Evolutionary conservation across 2,888 invertebrate genomes (phyloP).

Genomic region (Cataglyphis albicans): DNA sequence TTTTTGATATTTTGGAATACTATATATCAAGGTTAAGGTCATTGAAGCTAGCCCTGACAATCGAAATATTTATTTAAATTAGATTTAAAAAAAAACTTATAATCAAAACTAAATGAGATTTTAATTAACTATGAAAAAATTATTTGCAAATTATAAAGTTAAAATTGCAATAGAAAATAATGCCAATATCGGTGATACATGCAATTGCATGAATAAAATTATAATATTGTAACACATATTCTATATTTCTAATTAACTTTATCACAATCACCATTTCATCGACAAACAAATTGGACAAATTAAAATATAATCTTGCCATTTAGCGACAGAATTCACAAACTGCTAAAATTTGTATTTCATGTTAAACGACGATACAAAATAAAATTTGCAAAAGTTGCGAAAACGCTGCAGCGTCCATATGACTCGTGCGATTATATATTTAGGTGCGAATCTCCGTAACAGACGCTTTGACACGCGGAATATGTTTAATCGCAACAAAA

Average conservation of each 20-base stretch:
- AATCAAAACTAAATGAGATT: neutral
- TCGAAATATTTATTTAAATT: neutral
- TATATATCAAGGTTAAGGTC: neutral
- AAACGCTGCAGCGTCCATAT: neutral
- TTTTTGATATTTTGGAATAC: neutral
- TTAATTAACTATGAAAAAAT: neutral
- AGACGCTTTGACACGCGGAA: neutral
- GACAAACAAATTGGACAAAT: neutral
- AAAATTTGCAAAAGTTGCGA: neutral
- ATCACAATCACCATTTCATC: neutral
- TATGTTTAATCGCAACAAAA: neutral
- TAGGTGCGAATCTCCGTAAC: neutral
- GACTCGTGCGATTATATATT: conserved; percentile 4
- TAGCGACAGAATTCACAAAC: neutral
- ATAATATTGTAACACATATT: neutral
- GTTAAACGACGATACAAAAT: neutral
- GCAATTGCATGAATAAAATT: neutral
- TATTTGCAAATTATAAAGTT: neutral
- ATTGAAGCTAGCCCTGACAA: neutral
- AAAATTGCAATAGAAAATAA: neutral
- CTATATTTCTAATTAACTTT: conserved; percentile 9
- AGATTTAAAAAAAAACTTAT: neutral
- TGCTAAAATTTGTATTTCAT: neutral
- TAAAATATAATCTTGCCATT: neutral
- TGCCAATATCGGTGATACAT: neutral